Evolutionary conservation across 2,113 vertebrate genomes (phyloP).

Genomic region (Esox niger): DNA sequence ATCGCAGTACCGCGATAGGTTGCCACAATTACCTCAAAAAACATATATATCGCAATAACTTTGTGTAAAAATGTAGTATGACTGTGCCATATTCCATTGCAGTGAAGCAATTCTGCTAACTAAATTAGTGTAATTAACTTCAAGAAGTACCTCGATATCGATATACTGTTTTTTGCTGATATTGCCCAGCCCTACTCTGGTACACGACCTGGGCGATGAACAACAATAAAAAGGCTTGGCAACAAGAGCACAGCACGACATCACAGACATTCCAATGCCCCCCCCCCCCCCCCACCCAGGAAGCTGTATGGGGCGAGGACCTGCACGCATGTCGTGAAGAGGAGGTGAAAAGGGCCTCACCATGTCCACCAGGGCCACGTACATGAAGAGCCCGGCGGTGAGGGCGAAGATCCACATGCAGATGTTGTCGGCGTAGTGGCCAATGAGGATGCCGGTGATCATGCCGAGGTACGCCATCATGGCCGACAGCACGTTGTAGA

Average conservation of each 20-base stretch:
- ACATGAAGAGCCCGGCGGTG: constrained; percentile 96
- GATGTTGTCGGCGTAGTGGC: constrained; percentile 92
- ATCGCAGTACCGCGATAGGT: too few relatives aligned
- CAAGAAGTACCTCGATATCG: too few relatives aligned
- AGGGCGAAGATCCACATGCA: constrained; percentile 98
- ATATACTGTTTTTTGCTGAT: too few relatives aligned
- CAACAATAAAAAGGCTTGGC: not conserved
- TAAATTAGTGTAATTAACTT: too few relatives aligned
- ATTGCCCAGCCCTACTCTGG: too few relatives aligned
- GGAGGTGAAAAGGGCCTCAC: constrained; percentile 72
- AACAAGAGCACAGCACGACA: not conserved
- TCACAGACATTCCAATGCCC: not conserved
- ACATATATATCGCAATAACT: too few relatives aligned
- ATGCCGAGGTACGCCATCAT: constrained; percentile 91
- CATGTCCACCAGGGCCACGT: constrained; percentile 97
- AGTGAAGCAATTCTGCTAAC: too few relatives aligned
- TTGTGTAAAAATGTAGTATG: too few relatives aligned
- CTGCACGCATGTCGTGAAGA: not conserved
- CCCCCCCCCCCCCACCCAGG: too few relatives aligned
- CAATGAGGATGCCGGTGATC: constrained; percentile 89
- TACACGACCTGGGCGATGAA: not conserved
- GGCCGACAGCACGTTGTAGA: constrained; percentile 93
- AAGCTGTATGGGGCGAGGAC: not conserved
- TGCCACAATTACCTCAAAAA: too few relatives aligned
- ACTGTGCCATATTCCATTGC: too few relatives aligned